Evolutionary conservation across 1,140 invertebrate species (phyloP).

Genomic region (Phymorhynchus buccinoides): DNA sequence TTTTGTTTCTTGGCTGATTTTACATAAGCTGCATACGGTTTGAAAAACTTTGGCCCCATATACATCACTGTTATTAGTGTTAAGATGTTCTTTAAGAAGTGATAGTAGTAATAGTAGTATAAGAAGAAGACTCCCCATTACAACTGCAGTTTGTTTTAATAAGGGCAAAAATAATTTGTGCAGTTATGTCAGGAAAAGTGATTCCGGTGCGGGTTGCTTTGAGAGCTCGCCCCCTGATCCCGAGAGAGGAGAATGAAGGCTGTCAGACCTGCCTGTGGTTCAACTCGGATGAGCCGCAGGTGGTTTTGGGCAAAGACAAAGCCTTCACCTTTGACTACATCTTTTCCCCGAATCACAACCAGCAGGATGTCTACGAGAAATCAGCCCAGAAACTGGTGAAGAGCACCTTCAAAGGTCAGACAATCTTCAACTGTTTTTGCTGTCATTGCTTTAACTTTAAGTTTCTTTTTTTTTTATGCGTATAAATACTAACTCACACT

Average conservation of each 20-base stretch:
- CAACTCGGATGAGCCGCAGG: constrained; percentile 79
- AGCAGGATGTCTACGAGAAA: constrained; percentile 84
- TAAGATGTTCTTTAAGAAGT: too few species aligned
- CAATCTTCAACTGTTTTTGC: background rate
- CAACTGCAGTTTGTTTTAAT: background rate
- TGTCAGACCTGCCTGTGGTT: constrained; percentile 69
- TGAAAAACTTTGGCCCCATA: too few species aligned
- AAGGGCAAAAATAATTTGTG: background rate
- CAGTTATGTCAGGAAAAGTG: constrained; percentile 45
- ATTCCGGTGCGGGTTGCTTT: constrained; percentile 81
- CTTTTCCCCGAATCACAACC: constrained; percentile 80
- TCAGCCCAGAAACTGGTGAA: constrained; percentile 83
- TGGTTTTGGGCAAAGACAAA: constrained; percentile 90
- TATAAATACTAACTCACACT: too few species aligned
- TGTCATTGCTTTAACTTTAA: background rate
- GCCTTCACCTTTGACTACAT: constrained; percentile 92
- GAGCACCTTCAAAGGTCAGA: constrained; percentile 83
- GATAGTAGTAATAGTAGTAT: background rate
- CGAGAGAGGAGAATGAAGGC: constrained; percentile 77
- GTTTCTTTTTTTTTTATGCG: background rate
- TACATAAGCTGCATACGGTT: too few species aligned
- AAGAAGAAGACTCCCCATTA: too few species aligned
- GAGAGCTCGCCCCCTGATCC: constrained; percentile 84
- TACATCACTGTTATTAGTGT: too few species aligned
- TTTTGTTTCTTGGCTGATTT: too few species aligned